Percentiles rank a stretch among this genome's conserved stretches.
Conservation (phyloP, 2,113 vertebrate genomes). For the Buteo buteo region DNA sequence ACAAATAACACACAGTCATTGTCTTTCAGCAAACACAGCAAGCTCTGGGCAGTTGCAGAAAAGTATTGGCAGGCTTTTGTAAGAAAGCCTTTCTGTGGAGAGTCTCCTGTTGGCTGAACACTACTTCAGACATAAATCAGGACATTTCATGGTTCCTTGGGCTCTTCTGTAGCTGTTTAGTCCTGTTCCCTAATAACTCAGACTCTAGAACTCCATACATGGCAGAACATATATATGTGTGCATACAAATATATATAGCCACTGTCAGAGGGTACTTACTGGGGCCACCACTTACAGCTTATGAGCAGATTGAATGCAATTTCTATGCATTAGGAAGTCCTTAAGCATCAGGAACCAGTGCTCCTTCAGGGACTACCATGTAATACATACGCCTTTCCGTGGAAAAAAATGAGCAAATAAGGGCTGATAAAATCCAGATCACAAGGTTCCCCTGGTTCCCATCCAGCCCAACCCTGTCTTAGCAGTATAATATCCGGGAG, state of each 20-base stretch:
- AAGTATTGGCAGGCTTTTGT: background rate
- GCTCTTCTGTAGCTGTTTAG: background rate
- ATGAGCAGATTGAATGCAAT: background rate
- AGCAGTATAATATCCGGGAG: background rate
- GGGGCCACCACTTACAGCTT: fast-evolving
- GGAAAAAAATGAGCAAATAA: background rate
- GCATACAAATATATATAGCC: background rate
- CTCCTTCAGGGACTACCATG: background rate
- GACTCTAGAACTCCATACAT: background rate
- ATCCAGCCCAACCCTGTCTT: background rate
- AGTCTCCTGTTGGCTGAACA: background rate
- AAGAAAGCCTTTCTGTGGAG: background rate
- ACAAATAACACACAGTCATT: background rate
- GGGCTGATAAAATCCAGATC: background rate
- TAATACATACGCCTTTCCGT: background rate
- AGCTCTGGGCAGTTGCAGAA: background rate
- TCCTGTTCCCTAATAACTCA: background rate
- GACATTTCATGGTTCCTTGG: background rate
- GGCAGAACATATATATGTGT: background rate
- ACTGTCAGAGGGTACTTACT: background rate
- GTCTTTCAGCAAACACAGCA: background rate
- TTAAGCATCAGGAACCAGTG: background rate
- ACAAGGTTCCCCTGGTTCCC: background rate
- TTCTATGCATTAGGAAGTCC: background rate
- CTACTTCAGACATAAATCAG: background rate